phyloP scores from a whole-genome alignment of 2,888 invertebrate genomes.

The Siphlonurus alternatus region DNA sequence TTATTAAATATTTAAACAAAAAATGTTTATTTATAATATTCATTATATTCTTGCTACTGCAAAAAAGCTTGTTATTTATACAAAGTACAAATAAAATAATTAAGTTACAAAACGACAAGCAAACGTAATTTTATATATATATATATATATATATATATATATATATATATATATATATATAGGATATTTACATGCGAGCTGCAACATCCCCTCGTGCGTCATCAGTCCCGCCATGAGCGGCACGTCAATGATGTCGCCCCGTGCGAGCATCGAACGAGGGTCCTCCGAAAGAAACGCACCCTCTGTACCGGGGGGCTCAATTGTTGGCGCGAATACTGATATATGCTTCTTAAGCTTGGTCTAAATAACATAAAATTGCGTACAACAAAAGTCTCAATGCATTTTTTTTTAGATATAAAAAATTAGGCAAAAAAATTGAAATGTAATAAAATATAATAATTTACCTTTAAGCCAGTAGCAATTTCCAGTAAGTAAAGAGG shows the following conservation, averaged over 20 bases:
- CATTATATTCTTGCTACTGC: background rate
- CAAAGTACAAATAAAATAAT: background rate
- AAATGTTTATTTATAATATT: too few relatives aligned
- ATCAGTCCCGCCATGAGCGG: constrained; percentile 15
- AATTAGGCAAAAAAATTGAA: too few relatives aligned
- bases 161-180: too few relatives aligned
- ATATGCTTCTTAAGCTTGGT: background rate
- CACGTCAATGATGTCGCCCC: constrained; percentile 16
- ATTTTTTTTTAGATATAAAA: too few relatives aligned
- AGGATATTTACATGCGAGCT: constrained; percentile 11
- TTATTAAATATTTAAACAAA: too few relatives aligned
- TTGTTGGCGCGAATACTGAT: background rate
- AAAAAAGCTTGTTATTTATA: background rate
- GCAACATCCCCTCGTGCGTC: constrained; percentile 16
- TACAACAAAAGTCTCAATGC: too few relatives aligned
- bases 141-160: too few relatives aligned
- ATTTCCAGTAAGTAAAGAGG: background rate
- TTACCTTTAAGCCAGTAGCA: too few relatives aligned
- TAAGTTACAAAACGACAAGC: constrained; percentile 23
- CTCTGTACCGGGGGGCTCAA: background rate
- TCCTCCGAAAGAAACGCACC: constrained; percentile 12
- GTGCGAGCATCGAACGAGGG: constrained; percentile 14
- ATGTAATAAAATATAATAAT: too few relatives aligned
- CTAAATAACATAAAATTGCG: too few relatives aligned
- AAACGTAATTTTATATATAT: too few relatives aligned